Evolutionary conservation across 2,888 invertebrate genomes (phyloP).

Genomic region (Rhagium mordax): DNA sequence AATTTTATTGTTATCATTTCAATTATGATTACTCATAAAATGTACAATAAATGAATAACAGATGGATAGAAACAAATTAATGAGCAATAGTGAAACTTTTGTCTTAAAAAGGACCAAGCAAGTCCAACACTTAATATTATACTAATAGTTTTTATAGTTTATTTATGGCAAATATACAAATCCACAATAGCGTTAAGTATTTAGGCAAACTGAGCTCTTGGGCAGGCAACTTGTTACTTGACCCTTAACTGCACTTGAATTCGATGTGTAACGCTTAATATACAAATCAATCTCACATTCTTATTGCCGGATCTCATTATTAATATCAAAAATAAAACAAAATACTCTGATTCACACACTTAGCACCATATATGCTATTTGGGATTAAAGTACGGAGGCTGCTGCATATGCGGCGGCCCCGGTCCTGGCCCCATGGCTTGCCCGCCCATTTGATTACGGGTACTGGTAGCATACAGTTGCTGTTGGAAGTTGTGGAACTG

Average conservation of each 20-base stretch:
- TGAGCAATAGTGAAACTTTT: conserved; percentile 71
- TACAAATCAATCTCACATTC: conserved; percentile 66
- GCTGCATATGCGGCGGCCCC: conserved; percentile 70
- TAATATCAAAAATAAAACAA: conserved; percentile 71
- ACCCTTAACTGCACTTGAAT: conserved; percentile 69
- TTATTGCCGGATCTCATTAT: conserved; percentile 69
- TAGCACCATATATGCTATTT: conserved; percentile 69
- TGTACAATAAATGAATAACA: conserved; percentile 71
- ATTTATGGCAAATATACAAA: conserved; percentile 70
- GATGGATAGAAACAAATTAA: conserved; percentile 70
- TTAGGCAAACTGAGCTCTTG: conserved; percentile 64
- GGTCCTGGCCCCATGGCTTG: conserved; percentile 70
- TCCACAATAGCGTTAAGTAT: conserved; percentile 68
- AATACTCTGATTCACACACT: conserved; percentile 67
- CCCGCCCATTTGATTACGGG: conserved; percentile 75
- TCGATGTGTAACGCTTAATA: conserved; percentile 67
- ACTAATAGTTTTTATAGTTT: conserved; percentile 57
- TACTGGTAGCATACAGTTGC: conserved; percentile 91
- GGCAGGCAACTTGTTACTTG: conserved; percentile 67
- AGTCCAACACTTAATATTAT: conserved; percentile 63
- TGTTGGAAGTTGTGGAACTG: conserved; percentile 97
- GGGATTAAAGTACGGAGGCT: conserved; percentile 70
- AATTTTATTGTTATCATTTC: conserved; percentile 70
- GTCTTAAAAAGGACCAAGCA: conserved; percentile 67
- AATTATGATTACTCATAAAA: conserved; percentile 71